phyloP scores from a whole-genome alignment of 2,888 invertebrate genomes.

The Meteorus cinctellus region DNA sequence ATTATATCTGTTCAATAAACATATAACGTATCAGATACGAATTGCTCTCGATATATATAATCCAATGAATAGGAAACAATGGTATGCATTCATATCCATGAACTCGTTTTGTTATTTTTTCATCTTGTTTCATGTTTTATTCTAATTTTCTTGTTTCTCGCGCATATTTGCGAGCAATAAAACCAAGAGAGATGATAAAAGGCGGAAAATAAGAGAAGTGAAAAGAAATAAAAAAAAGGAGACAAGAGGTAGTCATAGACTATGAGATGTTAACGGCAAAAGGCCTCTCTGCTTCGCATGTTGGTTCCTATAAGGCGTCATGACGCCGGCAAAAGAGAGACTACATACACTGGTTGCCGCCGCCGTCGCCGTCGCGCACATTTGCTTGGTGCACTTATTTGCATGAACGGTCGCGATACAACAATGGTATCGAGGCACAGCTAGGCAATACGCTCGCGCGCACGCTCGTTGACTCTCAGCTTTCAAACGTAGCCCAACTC shows the following conservation, averaged over 20 bases:
- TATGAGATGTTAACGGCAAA: constrained; percentile 51
- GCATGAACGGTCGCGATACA: constrained; percentile 58
- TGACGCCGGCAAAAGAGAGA: constrained; percentile 58
- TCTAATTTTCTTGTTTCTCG: constrained; percentile 14
- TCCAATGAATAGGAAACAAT: constrained; percentile 36
- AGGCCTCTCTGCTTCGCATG: constrained; percentile 44
- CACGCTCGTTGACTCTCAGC: constrained; percentile 40
- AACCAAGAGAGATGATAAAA: constrained; percentile 12
- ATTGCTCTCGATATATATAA: constrained; percentile 21
- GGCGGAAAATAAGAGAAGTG: not conserved
- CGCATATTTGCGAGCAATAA: constrained; percentile 30
- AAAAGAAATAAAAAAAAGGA: constrained; percentile 14
- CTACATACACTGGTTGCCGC: constrained; percentile 23
- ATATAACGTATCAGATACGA: not conserved
- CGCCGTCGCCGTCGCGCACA: not conserved
- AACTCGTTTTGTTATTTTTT: constrained; percentile 38
- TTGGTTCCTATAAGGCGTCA: constrained; percentile 64
- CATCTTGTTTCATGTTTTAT: not conserved
- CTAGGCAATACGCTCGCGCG: constrained; percentile 44
- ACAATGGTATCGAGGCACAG: constrained; percentile 60
- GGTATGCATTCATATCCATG: constrained; percentile 29
- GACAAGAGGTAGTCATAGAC: constrained; percentile 30
- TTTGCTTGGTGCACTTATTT: constrained; percentile 57
- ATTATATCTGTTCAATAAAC: not conserved
- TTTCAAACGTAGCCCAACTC: constrained; percentile 17